Evolutionary conservation across 2,888 invertebrate species (phyloP), one percentile per base, ranked within the genome.

Genomic region (Dysmachus trigonus): DNA sequence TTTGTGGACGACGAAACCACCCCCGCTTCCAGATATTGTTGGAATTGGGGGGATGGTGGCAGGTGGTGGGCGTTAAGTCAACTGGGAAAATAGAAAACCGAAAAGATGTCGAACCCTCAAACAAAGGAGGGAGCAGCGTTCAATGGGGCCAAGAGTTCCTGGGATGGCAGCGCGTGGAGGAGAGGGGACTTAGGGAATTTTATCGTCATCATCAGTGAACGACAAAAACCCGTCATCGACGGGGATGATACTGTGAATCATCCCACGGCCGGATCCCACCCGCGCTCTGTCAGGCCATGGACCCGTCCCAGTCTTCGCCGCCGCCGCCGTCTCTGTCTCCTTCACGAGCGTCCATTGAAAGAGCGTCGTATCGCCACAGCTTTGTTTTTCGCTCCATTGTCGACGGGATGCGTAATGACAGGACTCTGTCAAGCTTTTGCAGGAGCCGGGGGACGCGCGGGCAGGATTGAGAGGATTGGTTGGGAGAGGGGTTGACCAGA

Each of bases 331-430:
- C 2, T 1, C 38, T 10, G 10, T 8, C 38, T 1, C 77, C 22
- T 1, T 31, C 22, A 31, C 53, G 0, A n/a, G 5, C 18, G 51
- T 41, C 77, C 62, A 76, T 77, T 35, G 62, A 31, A 35, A 41
- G 73, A 85, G 51, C 53, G 62, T 85, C n/a, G n/a, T n/a, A n/a
- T n/a, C 77, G 71, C 38, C 53, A 51, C 8, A 22, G 62, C 62
- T 85, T 85, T 85, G 85, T 85, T 76, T 62, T 85, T 53, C 74
- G 85, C 33, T 35, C 53, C 73, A 77, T 85, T 77, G 85, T 77
- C 62, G 85, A 77, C 76, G 85, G 53, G 85, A 85, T 85, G 85
- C 85, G 85, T 85, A 85, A 85, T 85, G 85, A 85, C 76, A 76
- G 76, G 76, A 77, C 38, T 85, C 71, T 85, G 71, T 85, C 77